Base-by-base conservation (phyloP, 2,113 vertebrate genomes). In the Potamarius usumacintae region DNA sequence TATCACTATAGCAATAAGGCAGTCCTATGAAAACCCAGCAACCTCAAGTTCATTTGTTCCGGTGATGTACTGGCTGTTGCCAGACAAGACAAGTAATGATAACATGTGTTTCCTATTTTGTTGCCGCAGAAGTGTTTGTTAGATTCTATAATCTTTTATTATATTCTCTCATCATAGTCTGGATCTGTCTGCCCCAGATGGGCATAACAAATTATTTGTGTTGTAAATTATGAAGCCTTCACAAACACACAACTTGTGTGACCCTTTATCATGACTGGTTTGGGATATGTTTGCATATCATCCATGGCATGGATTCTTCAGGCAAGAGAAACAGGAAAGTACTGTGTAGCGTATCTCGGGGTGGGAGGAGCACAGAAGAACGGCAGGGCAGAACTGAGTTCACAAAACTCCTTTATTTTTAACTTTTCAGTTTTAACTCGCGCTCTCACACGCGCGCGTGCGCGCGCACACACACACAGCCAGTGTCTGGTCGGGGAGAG, bases 1-100 rank as follows among this genome's bases (percentile, higher is more conserved):
- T 87, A 83, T 83, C 81, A 53, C 58, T 63, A 83, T 18, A 77
- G 86, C 55, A 86, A 86, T 89, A 79, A 86, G 86, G 58, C 81
- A 76, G 60, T 78, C 53, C 42, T 34, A 60, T 86, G 52, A 69
- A 86, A 86, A 79, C 88, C 50, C 58, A 58, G 20, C 79, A 74
- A 50, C 52, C 79, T 76, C 58, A 14, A 25, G 25, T 57, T 83
- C 72, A 78, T 79, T 84, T 79, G 60, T 58, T 71, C 63, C 11
- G 10, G n/a, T 86, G 62, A 63, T 69, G 85, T 58, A 82, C 77
- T 27, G 80, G 57, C 17, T 76, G 57, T 7, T 87, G 67, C 20
- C 67, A 87, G 57, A 76, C 42, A 52, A 74, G 65, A 84, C 65
- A 69, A 81, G 27, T 69, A 81, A 81, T 71, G 50, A 69, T 86